A percentile compares a stretch with the other conserved stretches of the same genome.
Evolutionary conservation across 2,888 invertebrate genomes (phyloP).

Genomic region (Aplocera efformata): DNA sequence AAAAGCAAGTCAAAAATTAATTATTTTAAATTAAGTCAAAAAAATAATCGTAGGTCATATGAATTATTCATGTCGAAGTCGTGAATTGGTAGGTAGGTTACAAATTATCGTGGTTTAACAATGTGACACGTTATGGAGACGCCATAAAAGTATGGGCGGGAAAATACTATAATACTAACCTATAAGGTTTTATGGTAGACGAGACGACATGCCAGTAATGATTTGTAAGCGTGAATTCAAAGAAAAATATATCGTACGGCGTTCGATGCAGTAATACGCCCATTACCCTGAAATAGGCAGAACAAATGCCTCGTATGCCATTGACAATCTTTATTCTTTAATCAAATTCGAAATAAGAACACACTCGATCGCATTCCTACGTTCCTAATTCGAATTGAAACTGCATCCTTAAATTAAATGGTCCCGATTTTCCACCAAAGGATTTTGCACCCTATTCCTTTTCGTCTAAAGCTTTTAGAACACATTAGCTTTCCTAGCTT

Average conservation of each 20-base stretch:
- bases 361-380: slow-evolving; percentile 17
- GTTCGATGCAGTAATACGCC: too few species aligned
- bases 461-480: slow-evolving; percentile 3
- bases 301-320: too few species aligned
- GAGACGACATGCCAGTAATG: not conserved
- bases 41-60: too few species aligned
- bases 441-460: slow-evolving; percentile 4
- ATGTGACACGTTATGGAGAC: slow-evolving; percentile 15
- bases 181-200: slow-evolving; percentile 8
- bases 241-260: too few species aligned
- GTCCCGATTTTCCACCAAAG: slow-evolving; percentile 2
- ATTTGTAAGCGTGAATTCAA: slow-evolving; percentile 1
- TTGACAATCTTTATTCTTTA: too few species aligned
- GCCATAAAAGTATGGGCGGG: slow-evolving; percentile 9
- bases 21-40: too few species aligned
- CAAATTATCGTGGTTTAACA: slow-evolving; percentile 23
- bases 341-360: slow-evolving; percentile 21
- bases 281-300: too few species aligned
- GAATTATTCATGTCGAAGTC: slow-evolving; percentile 23
- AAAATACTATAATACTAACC: slow-evolving; percentile 1
- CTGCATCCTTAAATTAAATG: slow-evolving; percentile 17
- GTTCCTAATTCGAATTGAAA: slow-evolving; percentile 19
- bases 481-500: slow-evolving; percentile 1
- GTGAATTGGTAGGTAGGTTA: slow-evolving; percentile 17
- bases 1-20: too few species aligned